These are phyloP conservation scores for Oryctolagus cuniculus DNA, from an alignment of 2,113 vertebrate genomes.

Conservation along the genomic window DNA sequence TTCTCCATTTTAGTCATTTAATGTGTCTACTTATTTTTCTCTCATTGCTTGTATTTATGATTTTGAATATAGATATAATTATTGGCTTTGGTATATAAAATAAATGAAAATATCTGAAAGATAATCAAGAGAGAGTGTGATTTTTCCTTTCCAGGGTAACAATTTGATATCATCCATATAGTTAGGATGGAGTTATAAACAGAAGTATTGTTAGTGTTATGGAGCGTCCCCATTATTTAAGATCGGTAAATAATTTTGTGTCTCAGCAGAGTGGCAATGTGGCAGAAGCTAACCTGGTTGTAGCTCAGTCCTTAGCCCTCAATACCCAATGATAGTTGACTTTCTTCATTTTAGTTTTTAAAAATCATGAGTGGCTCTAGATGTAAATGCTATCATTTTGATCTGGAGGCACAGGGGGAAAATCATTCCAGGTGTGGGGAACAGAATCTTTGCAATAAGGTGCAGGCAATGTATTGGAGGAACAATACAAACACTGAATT, in stretches of 20 bases:
- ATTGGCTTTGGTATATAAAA: not conserved
- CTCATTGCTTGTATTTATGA: slow-evolving; percentile 13
- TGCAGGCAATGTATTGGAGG: not conserved
- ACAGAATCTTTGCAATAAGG: not conserved
- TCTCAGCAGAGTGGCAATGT: not conserved
- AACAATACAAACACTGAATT: not conserved
- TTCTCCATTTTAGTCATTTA: slow-evolving; percentile 10
- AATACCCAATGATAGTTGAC: not conserved
- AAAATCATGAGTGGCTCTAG: not conserved
- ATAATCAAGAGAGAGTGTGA: not conserved
- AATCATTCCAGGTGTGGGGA: not conserved
- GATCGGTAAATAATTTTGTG: not conserved
- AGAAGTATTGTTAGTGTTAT: not conserved
- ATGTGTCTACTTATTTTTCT: slow-evolving; percentile 32
- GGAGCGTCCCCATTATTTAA: not conserved
- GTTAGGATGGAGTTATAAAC: not conserved
- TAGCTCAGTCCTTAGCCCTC: not conserved
- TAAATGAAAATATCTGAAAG: slow-evolving; percentile 12
- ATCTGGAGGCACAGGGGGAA: not conserved
- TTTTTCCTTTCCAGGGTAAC: not conserved
- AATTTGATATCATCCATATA: not conserved
- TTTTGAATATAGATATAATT: not conserved
- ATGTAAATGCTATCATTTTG: not conserved
- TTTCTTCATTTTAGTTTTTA: not conserved
- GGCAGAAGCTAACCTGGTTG: not conserved